Percentiles rank a stretch among this genome's conserved stretches.
Evolutionary conservation across 2,113 vertebrate genomes (phyloP).

Genomic region (Pelusios castaneus): DNA sequence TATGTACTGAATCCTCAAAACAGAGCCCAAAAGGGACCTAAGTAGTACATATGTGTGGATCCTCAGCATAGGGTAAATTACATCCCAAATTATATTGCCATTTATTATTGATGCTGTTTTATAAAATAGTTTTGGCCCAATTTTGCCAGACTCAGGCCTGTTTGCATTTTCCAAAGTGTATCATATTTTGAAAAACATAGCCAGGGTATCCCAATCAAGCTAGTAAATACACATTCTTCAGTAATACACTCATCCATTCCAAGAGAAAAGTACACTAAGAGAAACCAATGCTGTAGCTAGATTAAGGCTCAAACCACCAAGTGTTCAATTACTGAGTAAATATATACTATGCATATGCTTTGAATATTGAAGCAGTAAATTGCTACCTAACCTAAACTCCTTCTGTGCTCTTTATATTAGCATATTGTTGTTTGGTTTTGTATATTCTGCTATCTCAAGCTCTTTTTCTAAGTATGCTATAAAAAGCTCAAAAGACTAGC

Average conservation of each 20-base stretch:
- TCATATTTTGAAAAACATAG: not conserved
- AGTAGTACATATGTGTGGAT: not conserved
- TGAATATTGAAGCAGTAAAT: constrained; percentile 40
- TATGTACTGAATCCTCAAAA: not conserved
- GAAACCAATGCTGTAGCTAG: constrained; percentile 30
- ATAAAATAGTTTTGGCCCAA: not conserved
- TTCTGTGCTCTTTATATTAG: constrained; percentile 42
- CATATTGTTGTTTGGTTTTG: constrained; percentile 53
- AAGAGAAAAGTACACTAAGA: constrained; percentile 33
- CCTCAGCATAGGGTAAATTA: not conserved
- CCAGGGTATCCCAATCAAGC: not conserved
- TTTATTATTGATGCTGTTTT: not conserved
- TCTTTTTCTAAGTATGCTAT: constrained; percentile 36
- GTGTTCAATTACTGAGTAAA: constrained; percentile 56
- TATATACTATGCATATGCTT: constrained; percentile 14
- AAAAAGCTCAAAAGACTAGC: constrained; percentile 33
- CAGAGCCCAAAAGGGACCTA: not conserved
- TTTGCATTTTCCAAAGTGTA: not conserved
- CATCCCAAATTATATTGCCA: not conserved
- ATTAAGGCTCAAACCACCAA: constrained; percentile 30
- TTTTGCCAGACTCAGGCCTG: not conserved
- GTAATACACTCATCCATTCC: not conserved
- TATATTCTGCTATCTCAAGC: constrained; percentile 34
- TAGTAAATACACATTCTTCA: not conserved
- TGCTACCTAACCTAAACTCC: constrained; percentile 21